These are phyloP conservation scores for Helicoverpa zea DNA, from an alignment of 1,140 invertebrate species.

Conservation along the genomic window DNA sequence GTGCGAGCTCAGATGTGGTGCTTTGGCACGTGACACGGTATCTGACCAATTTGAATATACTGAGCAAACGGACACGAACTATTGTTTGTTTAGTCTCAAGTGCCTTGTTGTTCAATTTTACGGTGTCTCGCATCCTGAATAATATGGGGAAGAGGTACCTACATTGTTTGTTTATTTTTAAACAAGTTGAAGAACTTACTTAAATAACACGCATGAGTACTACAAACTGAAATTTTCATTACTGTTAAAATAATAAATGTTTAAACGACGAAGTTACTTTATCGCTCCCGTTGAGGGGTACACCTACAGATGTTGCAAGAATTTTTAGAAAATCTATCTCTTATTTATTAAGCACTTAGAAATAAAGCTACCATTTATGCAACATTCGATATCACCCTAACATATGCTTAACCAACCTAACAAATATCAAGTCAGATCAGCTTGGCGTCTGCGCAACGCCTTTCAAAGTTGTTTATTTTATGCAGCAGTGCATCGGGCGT, in stretches of 20 bases:
- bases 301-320: no score
- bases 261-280: no score
- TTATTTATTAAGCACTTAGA: no score
- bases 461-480: constrained; percentile 52
- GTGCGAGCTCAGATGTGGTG: constrained; percentile 34
- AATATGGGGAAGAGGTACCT: background rate
- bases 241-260: no score
- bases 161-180: background rate
- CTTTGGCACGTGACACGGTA: constrained; percentile 20
- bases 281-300: no score
- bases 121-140: background rate
- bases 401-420: background rate
- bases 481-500: constrained; percentile 67
- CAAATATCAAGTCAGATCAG: constrained; percentile 10
- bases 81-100: background rate
- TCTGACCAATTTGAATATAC: constrained; percentile 8
- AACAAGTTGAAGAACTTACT: no score
- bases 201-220: no score
- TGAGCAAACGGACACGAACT: background rate
- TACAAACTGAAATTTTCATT: no score
- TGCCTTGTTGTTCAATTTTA: background rate
- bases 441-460: constrained; percentile 24
- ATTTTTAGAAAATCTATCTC: no score
- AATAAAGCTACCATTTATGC: no score
- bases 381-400: background rate